These are phyloP conservation scores for Channallabes apus DNA, from an alignment of 2,797 vertebrate genomes.

Conservation along the genomic window DNA sequence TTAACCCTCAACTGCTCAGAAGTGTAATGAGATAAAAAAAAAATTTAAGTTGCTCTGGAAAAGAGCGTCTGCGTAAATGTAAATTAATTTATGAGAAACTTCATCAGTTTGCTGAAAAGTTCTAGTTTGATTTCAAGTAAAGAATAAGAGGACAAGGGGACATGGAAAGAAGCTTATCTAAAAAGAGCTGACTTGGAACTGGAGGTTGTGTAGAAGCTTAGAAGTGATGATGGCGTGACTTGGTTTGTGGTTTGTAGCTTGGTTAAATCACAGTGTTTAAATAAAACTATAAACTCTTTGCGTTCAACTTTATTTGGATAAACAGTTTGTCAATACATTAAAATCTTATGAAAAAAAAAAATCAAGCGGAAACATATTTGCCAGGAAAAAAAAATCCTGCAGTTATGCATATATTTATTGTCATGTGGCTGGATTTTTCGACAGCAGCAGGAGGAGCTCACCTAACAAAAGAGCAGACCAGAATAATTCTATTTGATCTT, in stretches of 20 bases:
- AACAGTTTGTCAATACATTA: constrained; percentile 18
- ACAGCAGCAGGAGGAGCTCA: not conserved
- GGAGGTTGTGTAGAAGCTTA: not conserved
- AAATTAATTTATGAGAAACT: no score
- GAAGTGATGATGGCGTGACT: not conserved
- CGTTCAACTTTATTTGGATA: constrained; percentile 24
- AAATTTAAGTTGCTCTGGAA: no score
- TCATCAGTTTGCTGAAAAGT: no score
- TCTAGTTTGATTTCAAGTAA: no score
- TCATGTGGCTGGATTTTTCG: constrained; percentile 11
- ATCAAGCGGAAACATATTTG: not conserved
- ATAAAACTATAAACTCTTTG: not conserved
- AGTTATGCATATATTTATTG: constrained; percentile 16
- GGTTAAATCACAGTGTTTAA: not conserved
- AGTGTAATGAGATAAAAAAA: no score
- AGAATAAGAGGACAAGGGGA: no score
- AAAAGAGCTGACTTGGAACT: no score
- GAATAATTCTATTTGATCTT: not conserved
- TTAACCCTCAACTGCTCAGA: no score
- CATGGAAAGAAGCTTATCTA: not conserved
- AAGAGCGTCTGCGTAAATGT: no score
- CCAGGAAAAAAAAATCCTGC: constrained; percentile 3
- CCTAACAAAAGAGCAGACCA: not conserved
- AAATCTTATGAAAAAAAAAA: constrained; percentile 8
- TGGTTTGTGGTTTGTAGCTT: not conserved